Base-by-base conservation (phyloP, 2,888 invertebrate genomes). In the Punctoribates punctum region DNA sequence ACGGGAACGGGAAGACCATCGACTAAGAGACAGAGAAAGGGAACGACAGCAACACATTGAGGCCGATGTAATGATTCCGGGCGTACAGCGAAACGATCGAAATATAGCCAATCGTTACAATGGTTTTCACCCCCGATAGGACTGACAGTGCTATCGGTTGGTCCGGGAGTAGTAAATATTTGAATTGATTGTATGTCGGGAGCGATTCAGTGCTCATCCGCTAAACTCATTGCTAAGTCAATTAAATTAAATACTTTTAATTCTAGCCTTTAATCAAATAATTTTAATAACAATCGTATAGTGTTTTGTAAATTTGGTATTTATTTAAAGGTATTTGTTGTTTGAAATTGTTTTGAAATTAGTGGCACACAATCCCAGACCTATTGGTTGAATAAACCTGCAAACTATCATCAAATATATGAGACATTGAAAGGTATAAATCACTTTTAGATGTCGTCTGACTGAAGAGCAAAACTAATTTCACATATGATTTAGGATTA, bases 101-200 rank as follows among this genome's bases (percentile, higher is more conserved):
- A 67, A 67, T 67, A 67, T 67, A 38, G 20, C 67, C n/a, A 67
- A 67, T 67, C 34, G 67, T 38, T 67, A 67, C 38, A 67, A 67
- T 25, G 67, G 67, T 1, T 67, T 38, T 42, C 67, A 38, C 20
- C 67, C 67, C 17, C 67, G 38, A 13, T 67, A 67, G 67, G 4
- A 27, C n/a, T 27, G 27, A 27, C 15, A n/a, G 23, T 23, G 25
- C 48, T 57, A 11, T 57, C n/a, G n/a, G n/a, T n/a, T n/a, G n/a
- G n/a, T n/a, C n/a, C n/a, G n/a, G 42, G 11, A 48, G 48, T 48
- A 48, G 17, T 48, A 17, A 48, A 48, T 42, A 42, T 15, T 48
- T 48, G 48, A 48, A 48, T 48, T 48, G 13, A 48, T 48, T 48
- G 48, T 48, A 48, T 15, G 17, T 48, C 17, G 11, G 48, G n/a